Base-by-base conservation (phyloP, 2,113 vertebrate species). In the Merops nubicus region DNA sequence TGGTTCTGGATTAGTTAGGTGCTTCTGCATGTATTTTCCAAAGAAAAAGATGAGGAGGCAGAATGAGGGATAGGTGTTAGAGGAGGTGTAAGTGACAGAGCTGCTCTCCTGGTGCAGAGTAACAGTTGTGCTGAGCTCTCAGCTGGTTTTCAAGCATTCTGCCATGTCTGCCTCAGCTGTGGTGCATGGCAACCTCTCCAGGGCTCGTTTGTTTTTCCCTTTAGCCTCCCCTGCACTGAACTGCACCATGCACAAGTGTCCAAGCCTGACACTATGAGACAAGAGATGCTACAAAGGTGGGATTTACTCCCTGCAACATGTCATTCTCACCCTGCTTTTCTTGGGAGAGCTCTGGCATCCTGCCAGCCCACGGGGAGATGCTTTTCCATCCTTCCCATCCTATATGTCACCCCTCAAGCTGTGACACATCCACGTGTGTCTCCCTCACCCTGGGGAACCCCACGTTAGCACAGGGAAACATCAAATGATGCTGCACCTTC, bases 221-320 rank as follows among this genome's bases (percentile, higher is more conserved):
- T 85, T 16, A 53, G 20, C 56, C 56, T 91, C 31, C 63, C 17
- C 31, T 85, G 15, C 26, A 6, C 38, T 3, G 31, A 36, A 12
- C 34, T 0, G 0, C 15, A 13, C 1, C 0, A 3, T 4, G 36
- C 36, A 15, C 19, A 7, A 22, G 34, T 2, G 0, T 54, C 43
- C 21, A 16, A 64, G 28, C 56, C 72, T 64, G 63, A 34, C 36
- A 7, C 29, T 23, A 5, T 0, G 0, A 47, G 38, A 57, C 45
- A 18, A 48, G n/a, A 42, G 45, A 51, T 34, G 43, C 57, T 14
- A 15, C 0, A 2, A n/a, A 21, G 14, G 15, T 33, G 53, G 26
- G 5, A 11, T 53, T 87, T 87, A 59, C 36, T 83, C n/a, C 57
- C 23, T 73, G 23, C 23, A 68, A 23, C 21, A 29, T 18, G 2